phyloP scores from a whole-genome alignment of 1,140 invertebrate species.

The Bursaphelenchus mucronatus region DNA sequence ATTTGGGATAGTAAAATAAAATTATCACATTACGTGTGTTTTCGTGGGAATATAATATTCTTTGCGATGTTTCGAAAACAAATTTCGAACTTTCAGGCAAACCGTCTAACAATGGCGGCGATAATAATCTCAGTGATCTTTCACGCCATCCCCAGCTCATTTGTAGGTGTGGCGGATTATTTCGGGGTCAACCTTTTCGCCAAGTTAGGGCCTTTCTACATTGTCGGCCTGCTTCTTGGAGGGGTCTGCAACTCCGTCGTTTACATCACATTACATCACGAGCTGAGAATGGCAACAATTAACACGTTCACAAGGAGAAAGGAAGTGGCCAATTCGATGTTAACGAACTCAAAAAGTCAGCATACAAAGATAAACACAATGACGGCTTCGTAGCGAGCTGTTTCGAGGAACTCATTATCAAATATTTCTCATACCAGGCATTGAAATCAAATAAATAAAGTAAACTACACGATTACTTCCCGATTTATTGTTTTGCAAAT shows the following conservation, averaged over 20 bases:
- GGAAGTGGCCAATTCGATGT: too few relatives aligned
- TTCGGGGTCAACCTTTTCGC: conserved; percentile 26
- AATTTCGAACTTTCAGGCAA: conserved; percentile 32
- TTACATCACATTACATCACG: conserved; percentile 22
- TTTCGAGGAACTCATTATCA: too few relatives aligned
- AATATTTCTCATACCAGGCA: too few relatives aligned
- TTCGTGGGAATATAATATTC: not conserved
- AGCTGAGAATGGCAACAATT: conserved; percentile 19
- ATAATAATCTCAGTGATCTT: conserved; percentile 38
- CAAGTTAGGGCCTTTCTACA: conserved; percentile 37
- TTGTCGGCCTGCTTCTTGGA: conserved; percentile 27
- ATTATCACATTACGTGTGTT: not conserved
- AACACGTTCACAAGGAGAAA: too few relatives aligned
- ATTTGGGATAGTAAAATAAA: not conserved
- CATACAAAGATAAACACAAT: too few relatives aligned
- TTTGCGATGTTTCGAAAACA: not conserved
- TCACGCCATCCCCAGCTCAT: conserved; percentile 24
- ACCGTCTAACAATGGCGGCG: conserved; percentile 29
- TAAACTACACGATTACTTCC: too few relatives aligned
- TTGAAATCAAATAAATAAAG: too few relatives aligned
- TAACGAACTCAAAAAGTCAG: too few relatives aligned
- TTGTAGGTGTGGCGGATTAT: conserved; percentile 34
- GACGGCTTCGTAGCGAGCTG: too few relatives aligned
- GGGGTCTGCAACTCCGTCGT: conserved; percentile 27
- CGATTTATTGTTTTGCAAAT: too few relatives aligned